Base-by-base conservation (phyloP, 2,888 invertebrate genomes). In the Taenaris catops region DNA sequence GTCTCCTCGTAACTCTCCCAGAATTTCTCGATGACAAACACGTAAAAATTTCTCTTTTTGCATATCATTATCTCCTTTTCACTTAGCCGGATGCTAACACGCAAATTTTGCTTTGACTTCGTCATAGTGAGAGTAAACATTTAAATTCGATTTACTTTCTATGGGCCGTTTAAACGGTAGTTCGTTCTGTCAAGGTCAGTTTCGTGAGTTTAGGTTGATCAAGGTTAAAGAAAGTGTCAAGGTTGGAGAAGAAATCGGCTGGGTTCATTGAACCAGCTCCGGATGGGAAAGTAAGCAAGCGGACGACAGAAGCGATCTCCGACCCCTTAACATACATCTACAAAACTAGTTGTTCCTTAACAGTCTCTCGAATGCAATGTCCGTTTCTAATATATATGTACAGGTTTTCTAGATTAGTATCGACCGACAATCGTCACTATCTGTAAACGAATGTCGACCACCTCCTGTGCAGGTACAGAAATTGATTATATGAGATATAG, bases 201-300 rank as follows among this genome's bases (percentile, higher is more conserved):
- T 48, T 63, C 56, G 64, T 58, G 63, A 64, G 54, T 36, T 52
- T 50, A 50, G 50, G 38, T 41, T 46, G 41, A 54, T 64, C 78
- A 84, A 83, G 84, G 81, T 76, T 69, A 79, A 66, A 83, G 81
- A 84, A 84, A 83, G 81, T 84, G 83, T 86, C 86, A 86, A 86
- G 86, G 86, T 60, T 86, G 67, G 65, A 67, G 72, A 79, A 78
- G 86, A 80, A 84, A 83, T 81, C 81, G 68, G 69, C 51, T 53
- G 71, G 63, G 84, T 72, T 83, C 83, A 78, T 74, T 57, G 81
- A 50, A 62, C 81, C 63, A 52, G 55, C 64, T 53, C 60, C 64
- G 68, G 63, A 72, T 73, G 76, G 69, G 84, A 84, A 86, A 86
- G 86, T 81, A 73, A 70, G n/a, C n/a, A n/a, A n/a, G 68, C 78